These are phyloP conservation scores for Drosophila melanica DNA, from an alignment of 1,140 invertebrate species.

Conservation along the genomic window DNA sequence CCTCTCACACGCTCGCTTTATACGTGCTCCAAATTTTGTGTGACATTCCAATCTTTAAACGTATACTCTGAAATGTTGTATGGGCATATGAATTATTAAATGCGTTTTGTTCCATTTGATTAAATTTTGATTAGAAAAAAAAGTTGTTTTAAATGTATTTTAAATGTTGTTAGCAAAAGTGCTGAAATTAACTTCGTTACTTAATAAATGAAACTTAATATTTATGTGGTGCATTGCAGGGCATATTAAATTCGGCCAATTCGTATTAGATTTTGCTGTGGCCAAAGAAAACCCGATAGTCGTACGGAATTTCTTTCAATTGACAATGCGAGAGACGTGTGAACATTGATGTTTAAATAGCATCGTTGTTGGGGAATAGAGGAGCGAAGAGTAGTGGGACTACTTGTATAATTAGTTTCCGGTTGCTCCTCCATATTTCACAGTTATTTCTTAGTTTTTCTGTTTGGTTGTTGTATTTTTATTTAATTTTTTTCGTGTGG, in stretches of 20 bases:
- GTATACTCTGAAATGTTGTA: conserved; percentile 7
- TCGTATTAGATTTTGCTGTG: background rate
- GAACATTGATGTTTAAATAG: conserved; percentile 41
- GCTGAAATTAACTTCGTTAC: no score
- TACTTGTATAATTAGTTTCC: conserved; percentile 23
- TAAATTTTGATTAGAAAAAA: no score
- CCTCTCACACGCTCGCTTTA: conserved; percentile 3
- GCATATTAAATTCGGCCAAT: background rate
- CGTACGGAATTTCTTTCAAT: conserved; percentile 30
- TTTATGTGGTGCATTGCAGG: background rate
- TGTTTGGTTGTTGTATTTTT: conserved; percentile 27
- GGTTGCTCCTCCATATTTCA: conserved; percentile 42
- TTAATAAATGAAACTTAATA: no score
- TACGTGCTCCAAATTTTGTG: conserved; percentile 35
- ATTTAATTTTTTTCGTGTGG: conserved; percentile 36
- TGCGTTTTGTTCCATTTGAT: background rate
- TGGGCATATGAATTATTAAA: no score
- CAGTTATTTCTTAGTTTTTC: background rate
- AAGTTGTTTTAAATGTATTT: no score
- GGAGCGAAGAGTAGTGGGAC: background rate
- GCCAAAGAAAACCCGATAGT: background rate
- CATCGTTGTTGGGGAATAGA: background rate
- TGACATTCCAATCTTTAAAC: conserved; percentile 27
- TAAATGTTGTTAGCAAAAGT: no score
- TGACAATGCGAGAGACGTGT: conserved; percentile 35